Conservation (phyloP, 1,140 invertebrate species). For the Ctenoplectra terminalis region DNA sequence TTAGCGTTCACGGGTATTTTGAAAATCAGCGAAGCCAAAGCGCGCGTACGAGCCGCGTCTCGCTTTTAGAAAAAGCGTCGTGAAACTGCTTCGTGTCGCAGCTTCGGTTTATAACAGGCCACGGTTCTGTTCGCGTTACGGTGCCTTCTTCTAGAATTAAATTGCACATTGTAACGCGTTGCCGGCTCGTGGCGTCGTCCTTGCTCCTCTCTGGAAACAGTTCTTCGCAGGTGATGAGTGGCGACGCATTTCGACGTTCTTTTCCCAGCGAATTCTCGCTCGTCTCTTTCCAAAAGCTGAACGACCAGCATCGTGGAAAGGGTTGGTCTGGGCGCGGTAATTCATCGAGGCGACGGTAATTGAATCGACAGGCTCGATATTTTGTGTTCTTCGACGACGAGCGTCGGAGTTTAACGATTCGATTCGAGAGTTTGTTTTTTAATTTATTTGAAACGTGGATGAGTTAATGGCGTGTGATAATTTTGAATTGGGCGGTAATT, state of each 20-base stretch:
- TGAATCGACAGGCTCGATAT: background rate
- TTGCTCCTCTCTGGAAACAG: slow-evolving; percentile 30
- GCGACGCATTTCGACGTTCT: background rate
- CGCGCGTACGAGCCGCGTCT: background rate
- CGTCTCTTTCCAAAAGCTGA: background rate
- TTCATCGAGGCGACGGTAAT: background rate
- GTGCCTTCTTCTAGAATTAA: slow-evolving; percentile 47
- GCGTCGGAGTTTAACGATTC: too few relatives aligned
- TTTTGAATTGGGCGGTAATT: background rate
- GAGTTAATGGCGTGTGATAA: background rate
- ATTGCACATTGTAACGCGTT: slow-evolving; percentile 35
- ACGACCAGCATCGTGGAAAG: background rate
- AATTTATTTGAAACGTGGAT: background rate
- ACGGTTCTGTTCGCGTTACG: slow-evolving; percentile 33
- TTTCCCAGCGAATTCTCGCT: background rate
- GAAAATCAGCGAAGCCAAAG: background rate
- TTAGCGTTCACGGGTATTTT: background rate
- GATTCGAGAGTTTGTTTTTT: too few relatives aligned
- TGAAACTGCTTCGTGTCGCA: background rate
- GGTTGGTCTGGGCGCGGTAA: background rate
- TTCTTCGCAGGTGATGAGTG: slow-evolving; percentile 1
- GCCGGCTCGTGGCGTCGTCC: background rate
- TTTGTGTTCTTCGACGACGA: background rate
- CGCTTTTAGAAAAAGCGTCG: background rate
- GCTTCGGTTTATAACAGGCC: slow-evolving; percentile 16